Percentiles rank a stretch among this genome's conserved stretches.
Evolutionary conservation across 2,888 invertebrate species (phyloP).

Genomic region (Choristoneura rosaceana): DNA sequence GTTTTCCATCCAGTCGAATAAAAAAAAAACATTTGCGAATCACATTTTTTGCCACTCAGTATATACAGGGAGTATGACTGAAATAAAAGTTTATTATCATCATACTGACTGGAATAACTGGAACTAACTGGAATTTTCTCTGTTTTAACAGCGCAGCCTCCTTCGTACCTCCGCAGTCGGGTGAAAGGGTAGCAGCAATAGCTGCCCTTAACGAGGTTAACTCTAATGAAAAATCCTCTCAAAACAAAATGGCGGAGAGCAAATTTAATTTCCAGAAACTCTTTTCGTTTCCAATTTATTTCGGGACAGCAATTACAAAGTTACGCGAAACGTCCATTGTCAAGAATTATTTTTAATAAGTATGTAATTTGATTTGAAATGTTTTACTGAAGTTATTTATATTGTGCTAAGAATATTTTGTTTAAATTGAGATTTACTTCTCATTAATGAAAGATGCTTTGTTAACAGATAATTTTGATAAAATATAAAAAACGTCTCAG

Average conservation of each 20-base stretch:
- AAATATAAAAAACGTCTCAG: no score
- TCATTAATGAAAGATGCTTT: no score
- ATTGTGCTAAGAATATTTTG: neutral
- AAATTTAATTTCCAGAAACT: constrained; percentile 44
- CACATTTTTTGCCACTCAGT: no score
- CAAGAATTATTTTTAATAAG: constrained; percentile 38
- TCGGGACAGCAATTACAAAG: constrained; percentile 49
- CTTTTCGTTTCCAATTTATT: constrained; percentile 45
- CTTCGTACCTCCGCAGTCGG: neutral
- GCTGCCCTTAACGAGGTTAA: constrained; percentile 37
- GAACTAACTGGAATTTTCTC: neutral
- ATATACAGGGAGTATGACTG: no score
- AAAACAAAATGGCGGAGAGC: constrained; percentile 29
- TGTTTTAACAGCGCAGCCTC: neutral
- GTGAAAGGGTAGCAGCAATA: constrained; percentile 30
- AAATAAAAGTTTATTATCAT: no score
- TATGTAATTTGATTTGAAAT: constrained; percentile 39
- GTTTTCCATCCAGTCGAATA: no score
- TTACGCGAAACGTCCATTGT: constrained; percentile 41
- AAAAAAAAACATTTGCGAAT: no score
- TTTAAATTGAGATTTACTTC: neutral
- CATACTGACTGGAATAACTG: no score
- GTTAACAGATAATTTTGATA: no score
- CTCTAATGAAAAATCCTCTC: constrained; percentile 39
- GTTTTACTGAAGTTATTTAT: constrained; percentile 16